Base-by-base conservation (phyloP, 1,140 invertebrate genomes). In the Antheraea mylitta region DNA sequence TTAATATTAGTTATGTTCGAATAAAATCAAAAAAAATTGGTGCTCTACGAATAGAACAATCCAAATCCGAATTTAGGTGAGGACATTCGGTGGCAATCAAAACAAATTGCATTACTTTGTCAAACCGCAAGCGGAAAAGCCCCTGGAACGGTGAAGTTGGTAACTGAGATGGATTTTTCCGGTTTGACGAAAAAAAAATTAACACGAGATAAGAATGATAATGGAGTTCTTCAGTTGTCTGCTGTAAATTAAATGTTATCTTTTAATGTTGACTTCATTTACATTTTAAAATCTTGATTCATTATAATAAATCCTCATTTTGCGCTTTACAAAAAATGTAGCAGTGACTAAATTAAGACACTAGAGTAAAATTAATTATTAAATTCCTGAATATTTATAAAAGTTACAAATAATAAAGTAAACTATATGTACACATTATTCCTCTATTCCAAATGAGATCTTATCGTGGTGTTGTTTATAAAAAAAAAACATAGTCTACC, bases 181-280 rank as follows among this genome's bases (percentile, higher is more conserved):
- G 45, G 10, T 53, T 53, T 53, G 1, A 53, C 16, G 45, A 16
- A 53, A 53, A 38, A n/a, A 53, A 16, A 53, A 53, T 53, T 53
- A 53, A 53, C 7, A 53, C 45, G 45, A 53, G 45, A 53, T 53
- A n/a, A 53, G 45, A 53, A 53, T 53, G 45, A 53, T 53, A 53
- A 53, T 53, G 45, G 13, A 53, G 11, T n/a, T 53, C 16, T 53
- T 53, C 16, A 48, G 6, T 53, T 53, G 45, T 53, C 11, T n/a
- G 45, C 45, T 53, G 45, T 16, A 13, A 53, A 16, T 53, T 53
- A 53, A 53, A 53, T 42, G 38, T 30, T 30, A 42, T 42, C 8
- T 53, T 53, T 53, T 53, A 53, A 6, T 13, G 9, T 53, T 53
- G 2, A 53, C 22, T 30, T 30, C 22, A 30, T 30, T 53, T 13